Conservation (phyloP, 2,113 vertebrate genomes). For the Dolichotis patagonum region DNA sequence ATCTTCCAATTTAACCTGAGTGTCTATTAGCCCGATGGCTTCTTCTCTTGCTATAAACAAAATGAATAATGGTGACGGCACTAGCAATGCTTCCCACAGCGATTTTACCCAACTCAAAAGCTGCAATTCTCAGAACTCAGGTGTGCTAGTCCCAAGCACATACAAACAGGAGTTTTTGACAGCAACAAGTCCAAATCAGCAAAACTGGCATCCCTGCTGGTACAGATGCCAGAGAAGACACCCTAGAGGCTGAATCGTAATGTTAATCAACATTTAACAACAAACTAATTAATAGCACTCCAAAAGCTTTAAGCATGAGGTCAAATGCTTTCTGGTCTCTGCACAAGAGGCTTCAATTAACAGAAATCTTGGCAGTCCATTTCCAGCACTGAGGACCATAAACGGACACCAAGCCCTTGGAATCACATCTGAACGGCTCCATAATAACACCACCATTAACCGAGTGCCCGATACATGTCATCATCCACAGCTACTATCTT, state of each 20-base stretch:
- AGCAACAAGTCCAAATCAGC: background rate
- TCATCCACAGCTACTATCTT: background rate
- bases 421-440: background rate
- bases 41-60: constrained; percentile 17
- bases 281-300: constrained; percentile 7
- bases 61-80: background rate
- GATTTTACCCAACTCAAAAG: background rate
- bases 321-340: constrained; percentile 36
- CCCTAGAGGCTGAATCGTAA: constrained; percentile 4
- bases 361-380: background rate
- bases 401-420: background rate
- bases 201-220: background rate
- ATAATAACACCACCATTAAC: background rate
- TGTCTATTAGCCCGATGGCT: background rate
- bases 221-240: background rate
- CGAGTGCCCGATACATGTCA: background rate
- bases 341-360: background rate
- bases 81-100: background rate
- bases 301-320: constrained; percentile 28
- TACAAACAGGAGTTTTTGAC: background rate
- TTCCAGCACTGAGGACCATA: constrained; percentile 2
- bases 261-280: constrained; percentile 49
- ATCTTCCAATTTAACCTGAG: background rate
- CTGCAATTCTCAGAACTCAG: background rate
- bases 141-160: background rate